Base-by-base conservation (phyloP, 1,140 invertebrate species). In the Drosophila pseudoananassae region DNA sequence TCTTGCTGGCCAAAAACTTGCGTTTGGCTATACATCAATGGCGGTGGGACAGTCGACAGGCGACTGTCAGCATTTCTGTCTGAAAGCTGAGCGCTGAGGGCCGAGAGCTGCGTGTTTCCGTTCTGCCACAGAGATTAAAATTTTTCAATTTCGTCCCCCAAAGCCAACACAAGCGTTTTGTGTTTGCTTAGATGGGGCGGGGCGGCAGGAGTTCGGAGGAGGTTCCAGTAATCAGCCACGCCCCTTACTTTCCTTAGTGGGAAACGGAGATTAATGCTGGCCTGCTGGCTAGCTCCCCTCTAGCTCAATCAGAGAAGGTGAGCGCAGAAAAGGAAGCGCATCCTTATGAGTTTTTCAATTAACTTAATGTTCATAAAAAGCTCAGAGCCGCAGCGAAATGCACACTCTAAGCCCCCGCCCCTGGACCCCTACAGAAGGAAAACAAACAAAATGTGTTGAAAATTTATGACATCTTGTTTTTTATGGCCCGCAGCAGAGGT, bases 401-500 rank as follows among this genome's bases (percentile, higher is more conserved):
- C 70, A 58, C 36, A 51, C 61, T 43, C 31, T 55, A 46, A 69
- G 23, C 61, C 15, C 2, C n/a, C n/a, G 2, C 25, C 25, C 40
- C 40, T 4, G 20, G 9, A 15, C 47, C 29, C 59, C 63, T 46
- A 2, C 20, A 20, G 20, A 20, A 51, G 63, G 59, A 75, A 71
- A 75, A 40, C 52, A 82, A 68, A 50, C 55, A 82, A 88, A 79
- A 76, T 71, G 83, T 79, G 78, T 83, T 72, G 71, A 69, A 82
- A 88, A 88, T 88, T 88, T 88, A 88, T 88, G 83, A 88, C 83
- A 88, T 89, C 68, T 88, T 79, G 66, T 85, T 78, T 80, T 76
- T 82, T 73, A 58, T 77, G 63, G 73, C 74, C 73, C 55, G 63
- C 57, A 70, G 64, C 73, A 14, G 49, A 61, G 58, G 40, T 25